phyloP scores from a whole-genome alignment of 2,113 vertebrate species.

The Piprites chloris region DNA sequence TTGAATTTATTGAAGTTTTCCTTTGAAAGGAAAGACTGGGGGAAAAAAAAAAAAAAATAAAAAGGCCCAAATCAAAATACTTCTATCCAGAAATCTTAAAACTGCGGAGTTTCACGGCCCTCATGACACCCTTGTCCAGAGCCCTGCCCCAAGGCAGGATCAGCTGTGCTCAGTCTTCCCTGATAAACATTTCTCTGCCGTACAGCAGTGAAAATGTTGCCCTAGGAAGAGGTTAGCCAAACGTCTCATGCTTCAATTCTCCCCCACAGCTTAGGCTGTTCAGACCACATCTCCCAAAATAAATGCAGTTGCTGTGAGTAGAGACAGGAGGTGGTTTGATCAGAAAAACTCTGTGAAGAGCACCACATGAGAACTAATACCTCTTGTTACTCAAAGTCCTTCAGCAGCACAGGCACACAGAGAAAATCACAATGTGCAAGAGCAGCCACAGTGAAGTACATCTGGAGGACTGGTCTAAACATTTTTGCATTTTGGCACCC shows the following conservation, averaged over 20 bases:
- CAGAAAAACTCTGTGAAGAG: neutral
- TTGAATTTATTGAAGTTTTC: neutral
- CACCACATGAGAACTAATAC: neutral
- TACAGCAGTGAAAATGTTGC: neutral
- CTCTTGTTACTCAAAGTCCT: neutral
- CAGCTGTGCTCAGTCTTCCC: neutral
- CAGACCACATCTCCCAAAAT: neutral
- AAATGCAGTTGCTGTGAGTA: neutral
- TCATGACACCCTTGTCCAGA: neutral
- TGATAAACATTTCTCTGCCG: neutral
- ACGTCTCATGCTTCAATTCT: neutral
- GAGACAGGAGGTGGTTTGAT: neutral
- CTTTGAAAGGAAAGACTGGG: neutral
- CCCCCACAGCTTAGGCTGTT: accelerated
- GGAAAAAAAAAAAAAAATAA: neutral
- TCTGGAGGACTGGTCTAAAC: neutral
- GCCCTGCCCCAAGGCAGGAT: neutral
- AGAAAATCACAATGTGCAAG: neutral
- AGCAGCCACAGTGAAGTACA: neutral
- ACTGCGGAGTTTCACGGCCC: accelerated
- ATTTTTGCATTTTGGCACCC: neutral
- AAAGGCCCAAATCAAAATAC: neutral
- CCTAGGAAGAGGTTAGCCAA: neutral
- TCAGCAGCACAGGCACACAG: neutral
- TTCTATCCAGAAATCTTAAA: neutral